Conservation (phyloP, 1,140 invertebrate genomes). For the Stenopsyche tienmushanensis region DNA sequence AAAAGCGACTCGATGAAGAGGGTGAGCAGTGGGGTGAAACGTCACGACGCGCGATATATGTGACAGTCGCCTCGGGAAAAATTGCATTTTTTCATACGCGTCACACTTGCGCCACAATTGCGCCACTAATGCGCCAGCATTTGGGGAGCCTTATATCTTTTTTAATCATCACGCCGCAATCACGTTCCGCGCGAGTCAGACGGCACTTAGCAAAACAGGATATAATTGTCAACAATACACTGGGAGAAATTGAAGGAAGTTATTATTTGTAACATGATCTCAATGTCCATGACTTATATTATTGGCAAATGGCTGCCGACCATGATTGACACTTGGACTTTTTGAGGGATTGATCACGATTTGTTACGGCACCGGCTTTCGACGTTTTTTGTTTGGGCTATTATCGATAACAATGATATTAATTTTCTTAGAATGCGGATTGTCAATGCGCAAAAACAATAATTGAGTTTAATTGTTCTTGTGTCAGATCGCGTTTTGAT, state of each 20-base stretch:
- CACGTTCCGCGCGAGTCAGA: background rate
- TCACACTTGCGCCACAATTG: no score
- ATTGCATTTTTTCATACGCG: background rate
- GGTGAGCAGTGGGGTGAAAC: no score
- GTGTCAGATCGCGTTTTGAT: background rate
- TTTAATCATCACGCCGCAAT: background rate
- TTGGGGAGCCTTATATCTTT: no score
- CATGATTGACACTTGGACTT: slow-evolving; percentile 23
- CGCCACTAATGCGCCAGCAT: no score
- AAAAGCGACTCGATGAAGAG: no score
- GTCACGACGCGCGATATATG: background rate
- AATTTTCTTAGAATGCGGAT: background rate
- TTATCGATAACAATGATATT: slow-evolving; percentile 2
- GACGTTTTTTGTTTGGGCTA: background rate
- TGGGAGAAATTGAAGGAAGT: slow-evolving; percentile 13
- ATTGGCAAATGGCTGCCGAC: slow-evolving; percentile 10
- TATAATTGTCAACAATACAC: slow-evolving; percentile 19
- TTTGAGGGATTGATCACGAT: slow-evolving; percentile 31
- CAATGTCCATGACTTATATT: slow-evolving; percentile 18
- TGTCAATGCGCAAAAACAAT: background rate
- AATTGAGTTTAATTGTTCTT: background rate
- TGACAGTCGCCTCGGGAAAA: background rate
- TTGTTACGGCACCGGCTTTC: slow-evolving; percentile 17
- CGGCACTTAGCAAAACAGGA: slow-evolving; percentile 16
- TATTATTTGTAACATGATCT: slow-evolving; percentile 18